Conservation (phyloP, 2,888 invertebrate species). For the Gastracanthus pulcherrimus region DNA sequence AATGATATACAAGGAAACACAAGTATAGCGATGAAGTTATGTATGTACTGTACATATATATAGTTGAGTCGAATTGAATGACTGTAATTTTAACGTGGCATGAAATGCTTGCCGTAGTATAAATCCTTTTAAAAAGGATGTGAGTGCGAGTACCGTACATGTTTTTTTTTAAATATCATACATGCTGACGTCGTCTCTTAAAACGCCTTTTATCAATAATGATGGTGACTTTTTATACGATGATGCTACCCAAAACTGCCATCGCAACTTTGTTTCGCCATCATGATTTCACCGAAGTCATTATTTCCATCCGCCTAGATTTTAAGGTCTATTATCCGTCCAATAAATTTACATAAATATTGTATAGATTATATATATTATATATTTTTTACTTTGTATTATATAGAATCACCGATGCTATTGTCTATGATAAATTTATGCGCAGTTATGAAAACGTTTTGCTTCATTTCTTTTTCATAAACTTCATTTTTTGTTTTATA, state of each 20-base stretch:
- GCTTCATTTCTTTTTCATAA: slow-evolving; percentile 1
- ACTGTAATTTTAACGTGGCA: slow-evolving; percentile 38
- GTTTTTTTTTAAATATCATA: slow-evolving; percentile 34
- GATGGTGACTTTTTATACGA: slow-evolving; percentile 37
- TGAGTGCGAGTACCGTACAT: slow-evolving; percentile 17
- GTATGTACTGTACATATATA: slow-evolving; percentile 53
- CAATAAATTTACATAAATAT: slow-evolving; percentile 41
- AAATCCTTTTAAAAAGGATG: slow-evolving; percentile 38
- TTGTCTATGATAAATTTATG: slow-evolving; percentile 1
- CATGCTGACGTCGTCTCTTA: neutral
- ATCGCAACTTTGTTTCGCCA: slow-evolving; percentile 40
- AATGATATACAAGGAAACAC: slow-evolving; percentile 16
- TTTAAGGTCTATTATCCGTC: slow-evolving; percentile 51
- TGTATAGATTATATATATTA: slow-evolving; percentile 45
- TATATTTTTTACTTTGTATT: slow-evolving; percentile 54
- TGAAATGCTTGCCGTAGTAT: slow-evolving; percentile 45
- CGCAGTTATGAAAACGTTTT: slow-evolving; percentile 6
- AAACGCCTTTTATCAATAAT: slow-evolving; percentile 11
- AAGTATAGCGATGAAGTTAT: slow-evolving; percentile 25
- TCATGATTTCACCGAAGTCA: slow-evolving; percentile 38
- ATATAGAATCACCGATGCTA: slow-evolving; percentile 29
- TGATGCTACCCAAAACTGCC: slow-evolving; percentile 46
- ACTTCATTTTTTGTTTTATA: neutral
- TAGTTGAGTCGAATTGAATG: slow-evolving; percentile 22
- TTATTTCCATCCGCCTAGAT: slow-evolving; percentile 40